Percentiles rank a stretch among this genome's conserved stretches.
phyloP scores from a whole-genome alignment of 1,140 invertebrate species.

The Megathymus violae region DNA sequence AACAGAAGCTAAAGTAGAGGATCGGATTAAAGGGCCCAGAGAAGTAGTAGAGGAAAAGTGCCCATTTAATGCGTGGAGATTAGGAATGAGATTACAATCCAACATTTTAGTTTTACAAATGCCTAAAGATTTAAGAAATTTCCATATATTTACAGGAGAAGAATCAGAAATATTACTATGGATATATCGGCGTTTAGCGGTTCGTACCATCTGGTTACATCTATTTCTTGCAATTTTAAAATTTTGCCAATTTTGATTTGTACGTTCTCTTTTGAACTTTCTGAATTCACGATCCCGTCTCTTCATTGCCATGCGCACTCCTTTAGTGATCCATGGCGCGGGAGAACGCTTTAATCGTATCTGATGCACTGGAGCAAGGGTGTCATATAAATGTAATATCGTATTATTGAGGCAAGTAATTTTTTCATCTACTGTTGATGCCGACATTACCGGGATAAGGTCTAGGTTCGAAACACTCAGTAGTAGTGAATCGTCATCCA shows the following conservation, averaged over 20 bases:
- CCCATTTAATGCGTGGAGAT: not conserved
- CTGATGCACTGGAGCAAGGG: not conserved
- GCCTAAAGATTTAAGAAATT: not conserved
- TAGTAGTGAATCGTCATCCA: not conserved
- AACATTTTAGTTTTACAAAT: not conserved
- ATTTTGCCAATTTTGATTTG: not conserved
- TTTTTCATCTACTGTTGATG: slow-evolving; percentile 11
- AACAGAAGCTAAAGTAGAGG: slow-evolving; percentile 1
- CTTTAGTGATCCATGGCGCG: not conserved
- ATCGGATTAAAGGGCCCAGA: not conserved
- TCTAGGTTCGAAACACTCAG: not conserved
- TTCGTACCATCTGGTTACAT: slow-evolving; percentile 6
- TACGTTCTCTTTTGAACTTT: not conserved
- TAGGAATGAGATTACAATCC: not conserved
- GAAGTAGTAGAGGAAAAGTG: not conserved
- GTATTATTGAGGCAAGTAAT: not conserved
- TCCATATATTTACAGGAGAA: not conserved
- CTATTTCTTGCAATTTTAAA: slow-evolving; percentile 4
- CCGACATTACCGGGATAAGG: not conserved
- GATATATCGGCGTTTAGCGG: not conserved
- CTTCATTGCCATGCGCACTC: not conserved
- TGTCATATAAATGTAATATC: not conserved
- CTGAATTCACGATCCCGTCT: not conserved
- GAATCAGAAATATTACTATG: not conserved
- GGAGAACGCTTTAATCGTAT: not conserved